phyloP scores from a whole-genome alignment of 2,888 invertebrate species.

The Troides oblongomaculatus region DNA sequence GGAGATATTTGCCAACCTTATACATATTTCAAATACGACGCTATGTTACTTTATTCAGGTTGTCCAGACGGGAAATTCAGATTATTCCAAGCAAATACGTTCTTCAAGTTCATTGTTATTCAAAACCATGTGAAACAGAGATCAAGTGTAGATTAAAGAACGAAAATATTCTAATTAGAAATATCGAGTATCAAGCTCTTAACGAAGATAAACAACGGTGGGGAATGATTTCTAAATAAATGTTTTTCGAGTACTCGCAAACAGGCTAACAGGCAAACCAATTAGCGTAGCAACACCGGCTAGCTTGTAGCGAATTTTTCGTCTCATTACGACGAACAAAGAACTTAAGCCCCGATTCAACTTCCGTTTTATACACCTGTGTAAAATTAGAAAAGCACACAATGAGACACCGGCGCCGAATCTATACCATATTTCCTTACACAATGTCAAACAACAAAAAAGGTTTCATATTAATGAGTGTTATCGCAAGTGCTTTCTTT shows the following conservation, averaged over 20 bases:
- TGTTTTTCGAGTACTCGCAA: slow-evolving; percentile 3
- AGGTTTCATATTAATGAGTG: not conserved
- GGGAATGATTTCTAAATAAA: not conserved
- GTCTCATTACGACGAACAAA: slow-evolving; percentile 14
- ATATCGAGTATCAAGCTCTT: too few species aligned
- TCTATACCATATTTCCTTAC: not conserved
- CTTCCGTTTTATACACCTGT: not conserved
- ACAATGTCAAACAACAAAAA: not conserved
- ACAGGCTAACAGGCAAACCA: not conserved
- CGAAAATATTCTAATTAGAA: too few species aligned
- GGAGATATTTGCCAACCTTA: too few species aligned
- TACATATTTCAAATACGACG: too few species aligned
- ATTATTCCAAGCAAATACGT: too few species aligned
- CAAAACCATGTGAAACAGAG: too few species aligned
- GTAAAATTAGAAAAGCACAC: slow-evolving; percentile 1
- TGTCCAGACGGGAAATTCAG: too few species aligned
- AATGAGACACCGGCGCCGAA: not conserved
- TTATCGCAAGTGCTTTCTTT: too few species aligned
- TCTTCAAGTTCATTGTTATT: too few species aligned
- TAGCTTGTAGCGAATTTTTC: not conserved
- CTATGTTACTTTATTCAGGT: too few species aligned
- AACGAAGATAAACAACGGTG: too few species aligned
- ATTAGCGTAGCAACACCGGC: not conserved
- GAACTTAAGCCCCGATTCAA: not conserved
- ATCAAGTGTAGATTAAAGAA: too few species aligned